Evolutionary conservation across 1,140 invertebrate species (phyloP).

Genomic region (Physella acuta): DNA sequence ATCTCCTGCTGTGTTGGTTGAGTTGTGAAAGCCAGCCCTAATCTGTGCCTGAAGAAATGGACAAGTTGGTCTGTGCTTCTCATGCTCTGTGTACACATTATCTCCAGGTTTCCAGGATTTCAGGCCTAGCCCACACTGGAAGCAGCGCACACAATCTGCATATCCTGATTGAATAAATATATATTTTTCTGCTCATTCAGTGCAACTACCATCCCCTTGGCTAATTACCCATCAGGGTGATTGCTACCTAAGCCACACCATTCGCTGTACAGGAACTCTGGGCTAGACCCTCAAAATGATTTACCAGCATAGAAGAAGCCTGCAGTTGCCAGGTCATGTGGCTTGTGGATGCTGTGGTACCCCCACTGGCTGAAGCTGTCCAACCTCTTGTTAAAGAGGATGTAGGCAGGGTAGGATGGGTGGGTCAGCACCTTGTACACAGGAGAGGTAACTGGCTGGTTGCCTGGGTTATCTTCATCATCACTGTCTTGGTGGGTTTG

Average conservation of each 20-base stretch:
- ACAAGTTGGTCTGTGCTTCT: neutral
- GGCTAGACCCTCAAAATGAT: no score
- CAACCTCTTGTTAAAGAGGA: neutral
- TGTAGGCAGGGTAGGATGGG: neutral
- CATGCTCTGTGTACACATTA: neutral
- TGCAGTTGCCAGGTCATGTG: neutral
- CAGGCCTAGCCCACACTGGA: neutral
- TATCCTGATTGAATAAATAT: neutral
- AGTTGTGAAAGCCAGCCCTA: no score
- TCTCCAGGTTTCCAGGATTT: neutral
- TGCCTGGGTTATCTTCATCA: neutral
- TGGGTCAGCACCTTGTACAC: neutral
- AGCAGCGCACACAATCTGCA: neutral
- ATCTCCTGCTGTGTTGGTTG: no score
- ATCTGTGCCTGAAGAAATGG: no score
- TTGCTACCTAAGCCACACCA: no score
- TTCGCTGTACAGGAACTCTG: no score
- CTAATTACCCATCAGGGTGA: no score
- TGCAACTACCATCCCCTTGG: no score
- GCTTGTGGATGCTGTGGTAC: neutral
- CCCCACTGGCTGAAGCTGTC: neutral
- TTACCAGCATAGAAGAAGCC: neutral
- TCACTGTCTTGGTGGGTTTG: neutral
- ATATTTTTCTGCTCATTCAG: no score
- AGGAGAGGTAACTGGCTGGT: neutral